Evolutionary conservation across 2,888 invertebrate genomes (phyloP).

Genomic region (Augiades crinisus): DNA sequence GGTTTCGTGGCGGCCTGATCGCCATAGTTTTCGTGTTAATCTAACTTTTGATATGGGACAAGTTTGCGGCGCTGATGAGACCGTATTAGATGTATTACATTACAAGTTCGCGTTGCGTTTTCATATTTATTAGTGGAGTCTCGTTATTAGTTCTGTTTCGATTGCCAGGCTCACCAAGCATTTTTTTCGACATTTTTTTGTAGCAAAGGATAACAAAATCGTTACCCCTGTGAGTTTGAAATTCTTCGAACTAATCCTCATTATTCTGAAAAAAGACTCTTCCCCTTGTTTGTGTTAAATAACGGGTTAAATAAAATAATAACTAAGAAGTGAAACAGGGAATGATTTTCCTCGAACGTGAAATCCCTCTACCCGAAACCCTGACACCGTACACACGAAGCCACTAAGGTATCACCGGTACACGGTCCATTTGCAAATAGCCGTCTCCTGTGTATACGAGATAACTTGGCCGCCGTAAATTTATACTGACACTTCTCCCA

Average conservation of each 20-base stretch:
- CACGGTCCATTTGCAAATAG: conserved; percentile 1
- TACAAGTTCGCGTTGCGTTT: conserved; percentile 18
- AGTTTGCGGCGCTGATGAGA: conserved; percentile 22
- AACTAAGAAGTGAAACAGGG: too few species aligned
- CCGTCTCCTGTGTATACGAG: conserved; percentile 11
- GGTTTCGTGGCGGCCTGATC: conserved; percentile 9
- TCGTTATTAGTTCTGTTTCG: conserved; percentile 12
- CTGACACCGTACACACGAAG: too few species aligned
- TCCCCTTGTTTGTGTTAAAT: too few species aligned
- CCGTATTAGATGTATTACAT: conserved; percentile 19
- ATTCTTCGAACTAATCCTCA: too few species aligned
- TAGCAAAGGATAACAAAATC: too few species aligned
- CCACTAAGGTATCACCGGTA: conserved; percentile 11
- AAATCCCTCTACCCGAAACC: too few species aligned
- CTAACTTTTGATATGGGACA: conserved; percentile 36
- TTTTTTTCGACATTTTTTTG: too few species aligned
- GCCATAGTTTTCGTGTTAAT: conserved; percentile 28
- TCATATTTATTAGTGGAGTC: conserved; percentile 14
- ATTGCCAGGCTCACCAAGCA: too few species aligned
- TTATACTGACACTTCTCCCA: neutral
- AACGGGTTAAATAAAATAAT: too few species aligned
- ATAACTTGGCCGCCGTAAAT: conserved; percentile 4
- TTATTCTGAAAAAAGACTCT: too few species aligned
- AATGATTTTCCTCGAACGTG: too few species aligned
- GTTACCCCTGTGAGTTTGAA: too few species aligned